Evolutionary conservation across 2,888 invertebrate genomes (phyloP).

Genomic region (Synergus japonicus): DNA sequence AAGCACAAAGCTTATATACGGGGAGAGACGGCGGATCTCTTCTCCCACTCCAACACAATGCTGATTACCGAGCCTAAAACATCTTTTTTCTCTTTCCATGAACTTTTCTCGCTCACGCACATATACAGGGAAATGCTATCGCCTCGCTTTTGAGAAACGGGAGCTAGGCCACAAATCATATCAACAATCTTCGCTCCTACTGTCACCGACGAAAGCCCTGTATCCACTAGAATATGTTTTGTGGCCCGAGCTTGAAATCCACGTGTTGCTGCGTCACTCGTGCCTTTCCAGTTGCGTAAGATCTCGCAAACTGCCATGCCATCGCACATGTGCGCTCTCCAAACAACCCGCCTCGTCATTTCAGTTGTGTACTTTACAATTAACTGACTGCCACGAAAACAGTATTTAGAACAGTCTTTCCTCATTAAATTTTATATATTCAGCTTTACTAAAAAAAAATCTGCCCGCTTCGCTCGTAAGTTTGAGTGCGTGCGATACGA

Average conservation of each 20-base stretch:
- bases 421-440: not conserved
- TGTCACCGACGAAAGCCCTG: constrained; percentile 13
- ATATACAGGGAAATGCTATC: not conserved
- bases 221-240: constrained; percentile 3
- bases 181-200: constrained; percentile 13
- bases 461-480: no score
- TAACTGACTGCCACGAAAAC: not conserved
- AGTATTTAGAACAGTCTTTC: not conserved
- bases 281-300: constrained; percentile 19
- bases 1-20: constrained; percentile 73
- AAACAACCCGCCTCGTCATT: not conserved
- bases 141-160: not conserved
- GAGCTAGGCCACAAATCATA: constrained; percentile 22
- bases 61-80: not conserved
- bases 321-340: constrained; percentile 16
- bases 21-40: constrained; percentile 44
- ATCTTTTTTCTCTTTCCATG: not conserved
- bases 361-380: not conserved
- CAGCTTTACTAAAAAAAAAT: no score
- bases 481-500: no score
- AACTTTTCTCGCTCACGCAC: not conserved
- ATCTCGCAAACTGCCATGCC: not conserved
- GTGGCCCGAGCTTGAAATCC: not conserved
- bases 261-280: constrained; percentile 19
- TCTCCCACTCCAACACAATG: not conserved